Evolutionary conservation across 2,113 vertebrate species (phyloP), one percentile per base, ranked within the genome.

Genomic region (Alaudala cheleensis): DNA sequence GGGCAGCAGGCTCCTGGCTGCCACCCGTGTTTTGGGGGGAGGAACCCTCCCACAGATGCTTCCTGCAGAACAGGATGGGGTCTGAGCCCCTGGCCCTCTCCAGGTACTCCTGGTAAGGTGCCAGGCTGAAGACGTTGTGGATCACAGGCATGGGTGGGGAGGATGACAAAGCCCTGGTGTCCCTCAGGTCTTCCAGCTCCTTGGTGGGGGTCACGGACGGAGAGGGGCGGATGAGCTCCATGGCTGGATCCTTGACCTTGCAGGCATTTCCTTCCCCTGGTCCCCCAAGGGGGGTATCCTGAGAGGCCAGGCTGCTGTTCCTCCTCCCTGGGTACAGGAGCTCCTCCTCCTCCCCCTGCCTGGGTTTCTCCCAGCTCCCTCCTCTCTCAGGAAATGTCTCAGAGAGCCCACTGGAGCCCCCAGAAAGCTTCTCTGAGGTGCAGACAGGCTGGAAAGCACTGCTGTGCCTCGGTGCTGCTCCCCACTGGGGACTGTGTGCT

Each of bases 81-180:
- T 70, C 67, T 4, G 88, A 76, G 45, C 15, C 67, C 47, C 71
- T 50, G 0, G 97, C 86, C 14, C 83, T 94, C 74, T 98, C 98
- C 61, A 99, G 90, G 92, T 98, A 98, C 13, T 97, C 97, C 61
- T 96, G 98, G 94, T 99, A 99, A 11, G 98, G 98, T 3, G 99
- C 99, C 96, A 99, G 95, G 94, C 99, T 99, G 93, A 99, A 99
- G 51, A 99, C 99, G 0, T 97, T 99, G 93, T 99, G 98, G 67
- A 99, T 99, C 45, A 99, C 96, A 0, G 99, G 99, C 99, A 99
- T 99, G 0, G 98, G 99, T 4, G 98, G 98, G 16, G 98, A 99
- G 1, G 96, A 90, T 18, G 86, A 50, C 3, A 78, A 5, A 9
- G n/a, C 78, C 76, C 86, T 83, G 1, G 57, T 21, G 11, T 81